These are phyloP conservation scores for Trinectes maculatus DNA, from an alignment of 2,113 vertebrate species.

Conservation along the genomic window DNA sequence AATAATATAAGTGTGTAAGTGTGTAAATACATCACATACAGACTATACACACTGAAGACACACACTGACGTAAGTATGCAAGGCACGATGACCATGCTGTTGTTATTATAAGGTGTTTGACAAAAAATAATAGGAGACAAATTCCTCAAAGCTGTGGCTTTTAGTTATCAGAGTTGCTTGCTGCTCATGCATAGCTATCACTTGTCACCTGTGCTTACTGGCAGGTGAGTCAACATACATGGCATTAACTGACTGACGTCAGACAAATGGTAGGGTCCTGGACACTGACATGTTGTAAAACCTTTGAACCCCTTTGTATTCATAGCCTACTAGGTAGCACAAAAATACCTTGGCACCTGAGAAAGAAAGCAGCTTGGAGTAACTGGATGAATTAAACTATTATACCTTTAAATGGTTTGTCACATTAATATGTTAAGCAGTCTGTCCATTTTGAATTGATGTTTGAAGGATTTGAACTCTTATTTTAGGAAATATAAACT, in stretches of 20 bases:
- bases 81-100: background rate
- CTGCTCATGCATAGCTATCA: conserved; percentile 9
- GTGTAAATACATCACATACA: background rate
- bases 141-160: conserved; percentile 5
- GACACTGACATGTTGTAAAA: background rate
- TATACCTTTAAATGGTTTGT: too few species aligned
- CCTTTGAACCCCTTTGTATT: background rate
- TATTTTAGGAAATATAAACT: background rate
- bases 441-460: background rate
- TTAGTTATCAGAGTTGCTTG: conserved; percentile 5
- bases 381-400: background rate
- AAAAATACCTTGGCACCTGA: background rate
- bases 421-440: background rate
- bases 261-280: background rate
- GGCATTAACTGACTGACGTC: background rate
- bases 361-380: background rate
- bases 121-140: background rate
- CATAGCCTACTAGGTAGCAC: background rate
- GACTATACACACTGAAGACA: background rate
- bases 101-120: background rate
- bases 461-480: too few species aligned
- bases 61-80: background rate
- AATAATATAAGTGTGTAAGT: too few species aligned
- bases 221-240: conserved; percentile 24
- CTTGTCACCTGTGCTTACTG: conserved; percentile 1